phyloP scores from a whole-genome alignment of 2,888 invertebrate species.

The Drosophila incognita region DNA sequence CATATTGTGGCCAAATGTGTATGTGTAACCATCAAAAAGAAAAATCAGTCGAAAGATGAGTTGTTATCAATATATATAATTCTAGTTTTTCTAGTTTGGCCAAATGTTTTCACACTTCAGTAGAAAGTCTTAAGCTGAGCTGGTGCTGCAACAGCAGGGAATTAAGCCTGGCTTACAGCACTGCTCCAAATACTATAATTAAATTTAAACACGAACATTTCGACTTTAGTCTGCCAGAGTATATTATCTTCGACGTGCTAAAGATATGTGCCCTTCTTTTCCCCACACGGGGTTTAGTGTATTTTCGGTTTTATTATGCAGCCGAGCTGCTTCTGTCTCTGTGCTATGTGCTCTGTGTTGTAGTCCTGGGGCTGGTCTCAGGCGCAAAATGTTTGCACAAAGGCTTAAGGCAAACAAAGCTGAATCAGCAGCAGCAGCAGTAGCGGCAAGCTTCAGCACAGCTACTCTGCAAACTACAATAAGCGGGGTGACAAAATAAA shows the following conservation, averaged over 20 bases:
- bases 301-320: conserved; percentile 67
- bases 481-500: conserved; percentile 60
- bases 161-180: neutral
- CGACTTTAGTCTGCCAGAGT: neutral
- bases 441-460: conserved; percentile 40
- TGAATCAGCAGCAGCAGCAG: conserved; percentile 73
- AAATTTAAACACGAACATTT: neutral
- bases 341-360: conserved; percentile 19
- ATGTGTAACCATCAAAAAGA: neutral
- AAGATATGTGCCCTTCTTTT: neutral
- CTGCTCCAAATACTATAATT: neutral
- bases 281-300: conserved; percentile 48
- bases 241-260: conserved; percentile 4
- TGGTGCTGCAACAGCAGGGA: neutral
- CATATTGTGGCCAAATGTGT: neutral
- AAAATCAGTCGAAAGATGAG: neutral
- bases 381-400: conserved; percentile 82
- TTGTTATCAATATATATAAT: neutral
- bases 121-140: neutral
- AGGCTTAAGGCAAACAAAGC: conserved; percentile 82
- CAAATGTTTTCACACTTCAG: neutral
- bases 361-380: conserved; percentile 54
- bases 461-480: conserved; percentile 72
- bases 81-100: neutral
- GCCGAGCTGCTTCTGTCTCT: conserved; percentile 35